These are phyloP conservation scores for Oscheius sp. DNA, from an alignment of 2,888 invertebrate species.

Conservation along the genomic window DNA sequence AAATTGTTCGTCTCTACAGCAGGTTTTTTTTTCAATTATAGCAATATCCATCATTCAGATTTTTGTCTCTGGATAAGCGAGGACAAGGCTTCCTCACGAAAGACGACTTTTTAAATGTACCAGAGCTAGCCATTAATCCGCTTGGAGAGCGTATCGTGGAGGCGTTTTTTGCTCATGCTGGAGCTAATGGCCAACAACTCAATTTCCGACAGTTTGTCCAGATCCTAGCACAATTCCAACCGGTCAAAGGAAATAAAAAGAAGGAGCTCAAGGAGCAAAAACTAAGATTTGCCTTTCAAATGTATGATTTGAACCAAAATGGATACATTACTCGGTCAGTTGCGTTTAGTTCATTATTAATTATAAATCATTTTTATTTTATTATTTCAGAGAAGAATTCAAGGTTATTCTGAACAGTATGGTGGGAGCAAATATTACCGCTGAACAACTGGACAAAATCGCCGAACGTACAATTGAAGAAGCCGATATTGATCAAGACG, in stretches of 20 bases:
- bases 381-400: conserved; percentile 82
- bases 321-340: conserved; percentile 78
- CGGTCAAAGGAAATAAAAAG: conserved; percentile 88
- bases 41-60: no score
- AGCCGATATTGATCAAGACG: conserved; percentile 95
- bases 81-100: conserved; percentile 87
- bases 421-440: conserved; percentile 93
- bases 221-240: conserved; percentile 92
- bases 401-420: conserved; percentile 98
- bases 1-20: conserved; percentile 96
- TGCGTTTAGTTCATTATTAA: no score
- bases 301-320: conserved; percentile 99
- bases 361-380: neutral
- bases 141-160: conserved; percentile 88
- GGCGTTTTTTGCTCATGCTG: conserved; percentile 57
- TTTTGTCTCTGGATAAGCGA: conserved; percentile 92
- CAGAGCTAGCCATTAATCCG: conserved; percentile 97
- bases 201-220: conserved; percentile 96
- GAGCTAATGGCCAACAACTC: conserved; percentile 85
- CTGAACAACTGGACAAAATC: conserved; percentile 84
- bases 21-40: no score
- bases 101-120: conserved; percentile 96
- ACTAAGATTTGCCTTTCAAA: conserved; percentile 95
- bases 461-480: conserved; percentile 97
- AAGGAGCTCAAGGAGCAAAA: conserved; percentile 94